A percentile compares a stretch with the other conserved stretches of the same genome.
Conservation (phyloP, 2,888 invertebrate genomes). For the Tetramorium bicarinatum region DNA sequence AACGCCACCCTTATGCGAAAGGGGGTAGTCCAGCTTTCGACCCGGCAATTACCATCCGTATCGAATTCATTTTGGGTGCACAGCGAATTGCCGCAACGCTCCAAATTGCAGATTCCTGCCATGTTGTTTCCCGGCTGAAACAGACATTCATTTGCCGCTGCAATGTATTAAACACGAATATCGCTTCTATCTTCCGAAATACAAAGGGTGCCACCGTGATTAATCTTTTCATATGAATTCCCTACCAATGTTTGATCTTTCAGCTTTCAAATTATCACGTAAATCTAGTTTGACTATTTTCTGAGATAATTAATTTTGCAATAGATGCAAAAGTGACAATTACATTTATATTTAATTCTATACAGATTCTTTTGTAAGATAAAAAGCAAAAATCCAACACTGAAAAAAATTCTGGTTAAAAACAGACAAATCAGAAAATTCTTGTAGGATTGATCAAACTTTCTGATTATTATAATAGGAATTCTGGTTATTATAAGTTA, state of each 20-base stretch:
- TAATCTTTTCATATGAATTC: neutral
- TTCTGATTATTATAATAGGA: no score
- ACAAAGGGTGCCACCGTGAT: neutral
- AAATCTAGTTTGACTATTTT: neutral
- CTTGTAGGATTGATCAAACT: no score
- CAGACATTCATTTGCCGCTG: conserved; percentile 39
- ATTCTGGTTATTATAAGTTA: no score
- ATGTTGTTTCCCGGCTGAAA: conserved; percentile 88
- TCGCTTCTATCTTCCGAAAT: neutral
- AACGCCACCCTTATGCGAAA: conserved; percentile 93
- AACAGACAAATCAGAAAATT: no score
- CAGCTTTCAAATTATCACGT: neutral
- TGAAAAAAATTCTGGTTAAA: no score
- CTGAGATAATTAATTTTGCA: neutral
- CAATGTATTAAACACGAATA: conserved; percentile 2
- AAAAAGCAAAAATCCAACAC: neutral
- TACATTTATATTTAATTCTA: neutral
- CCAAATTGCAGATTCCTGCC: conserved; percentile 91
- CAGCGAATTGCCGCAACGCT: conserved; percentile 92
- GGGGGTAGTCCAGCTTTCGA: conserved; percentile 92
- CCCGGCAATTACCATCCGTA: conserved; percentile 87
- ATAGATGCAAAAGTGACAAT: neutral
- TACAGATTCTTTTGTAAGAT: neutral
- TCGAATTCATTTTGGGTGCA: conserved; percentile 88
- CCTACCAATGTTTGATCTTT: neutral